These are phyloP conservation scores for Triplophysa bombifrons DNA, from an alignment of 2,797 vertebrate species.

Conservation along the genomic window DNA sequence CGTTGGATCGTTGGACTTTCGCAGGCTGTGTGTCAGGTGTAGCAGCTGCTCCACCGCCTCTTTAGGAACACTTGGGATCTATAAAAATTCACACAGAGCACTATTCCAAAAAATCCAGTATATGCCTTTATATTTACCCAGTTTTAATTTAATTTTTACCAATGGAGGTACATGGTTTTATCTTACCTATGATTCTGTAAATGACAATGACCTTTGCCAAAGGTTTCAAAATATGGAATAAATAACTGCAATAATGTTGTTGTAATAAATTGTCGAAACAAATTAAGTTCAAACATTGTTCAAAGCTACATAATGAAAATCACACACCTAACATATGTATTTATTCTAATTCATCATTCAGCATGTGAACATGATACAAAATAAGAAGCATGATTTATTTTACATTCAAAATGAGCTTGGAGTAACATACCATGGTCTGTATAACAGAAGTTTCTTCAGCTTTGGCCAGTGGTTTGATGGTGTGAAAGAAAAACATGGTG, in stretches of 20 bases:
- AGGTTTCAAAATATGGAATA: too few relatives aligned
- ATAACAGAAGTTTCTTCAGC: constrained; percentile 88
- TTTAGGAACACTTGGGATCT: constrained; percentile 84
- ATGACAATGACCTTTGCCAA: too few relatives aligned
- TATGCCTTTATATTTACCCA: not conserved
- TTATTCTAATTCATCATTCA: not conserved
- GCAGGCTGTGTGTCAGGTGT: constrained; percentile 87
- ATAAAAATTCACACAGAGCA: constrained; percentile 3
- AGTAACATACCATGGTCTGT: constrained; percentile 82
- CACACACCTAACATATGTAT: not conserved
- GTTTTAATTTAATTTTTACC: not conserved
- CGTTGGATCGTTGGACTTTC: constrained; percentile 84
- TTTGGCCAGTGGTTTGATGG: constrained; percentile 80
- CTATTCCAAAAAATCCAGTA: not conserved
- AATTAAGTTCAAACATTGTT: not conserved
- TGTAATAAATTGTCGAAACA: not conserved
- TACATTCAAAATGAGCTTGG: not conserved
- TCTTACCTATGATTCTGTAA: too few relatives aligned
- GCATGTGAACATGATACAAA: not conserved
- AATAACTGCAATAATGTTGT: too few relatives aligned
- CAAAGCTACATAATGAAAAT: not conserved
- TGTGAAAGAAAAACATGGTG: constrained; percentile 94
- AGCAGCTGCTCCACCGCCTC: constrained; percentile 86
- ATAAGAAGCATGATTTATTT: not conserved
- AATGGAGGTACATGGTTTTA: not conserved